Conservation (phyloP, 2,888 invertebrate species). For the Luperina testacea region DNA sequence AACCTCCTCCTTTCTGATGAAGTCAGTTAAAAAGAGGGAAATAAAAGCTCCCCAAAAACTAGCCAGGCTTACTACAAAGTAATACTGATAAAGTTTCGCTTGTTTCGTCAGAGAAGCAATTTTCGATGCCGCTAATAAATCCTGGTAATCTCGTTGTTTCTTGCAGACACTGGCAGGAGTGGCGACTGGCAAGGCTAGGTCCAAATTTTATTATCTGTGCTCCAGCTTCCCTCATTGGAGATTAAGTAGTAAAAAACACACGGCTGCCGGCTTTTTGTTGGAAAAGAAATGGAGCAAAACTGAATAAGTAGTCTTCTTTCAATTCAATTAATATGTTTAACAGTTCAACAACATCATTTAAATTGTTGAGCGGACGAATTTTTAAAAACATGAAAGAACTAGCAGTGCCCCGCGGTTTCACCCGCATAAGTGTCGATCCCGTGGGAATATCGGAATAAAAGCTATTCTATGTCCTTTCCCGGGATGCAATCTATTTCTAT, state of each 20-base stretch:
- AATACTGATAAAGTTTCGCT: conserved; percentile 35
- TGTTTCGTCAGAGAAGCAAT: conserved; percentile 42
- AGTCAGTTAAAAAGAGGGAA: not conserved
- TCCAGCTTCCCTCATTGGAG: conserved; percentile 13
- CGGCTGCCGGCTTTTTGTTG: not conserved
- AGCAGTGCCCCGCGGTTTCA: no score
- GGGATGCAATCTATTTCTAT: no score
- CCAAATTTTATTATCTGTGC: conserved; percentile 58
- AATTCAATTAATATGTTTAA: no score
- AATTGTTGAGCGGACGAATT: no score
- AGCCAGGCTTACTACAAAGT: not conserved
- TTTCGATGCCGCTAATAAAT: conserved; percentile 49
- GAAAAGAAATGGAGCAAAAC: not conserved
- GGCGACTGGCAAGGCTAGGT: conserved; percentile 42
- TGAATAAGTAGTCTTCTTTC: not conserved
- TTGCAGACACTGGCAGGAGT: conserved; percentile 46
- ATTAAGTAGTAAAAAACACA: conserved; percentile 44
- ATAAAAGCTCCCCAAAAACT: not conserved
- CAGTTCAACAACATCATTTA: not conserved
- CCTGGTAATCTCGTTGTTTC: conserved; percentile 57
- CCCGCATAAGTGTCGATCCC: no score
- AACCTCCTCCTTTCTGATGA: not conserved
- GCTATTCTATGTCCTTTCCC: no score
- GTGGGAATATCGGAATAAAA: no score
- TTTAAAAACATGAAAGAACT: no score